These are phyloP conservation scores for Mormoops blainvillei DNA, from an alignment of 2,113 vertebrate species.

Conservation along the genomic window DNA sequence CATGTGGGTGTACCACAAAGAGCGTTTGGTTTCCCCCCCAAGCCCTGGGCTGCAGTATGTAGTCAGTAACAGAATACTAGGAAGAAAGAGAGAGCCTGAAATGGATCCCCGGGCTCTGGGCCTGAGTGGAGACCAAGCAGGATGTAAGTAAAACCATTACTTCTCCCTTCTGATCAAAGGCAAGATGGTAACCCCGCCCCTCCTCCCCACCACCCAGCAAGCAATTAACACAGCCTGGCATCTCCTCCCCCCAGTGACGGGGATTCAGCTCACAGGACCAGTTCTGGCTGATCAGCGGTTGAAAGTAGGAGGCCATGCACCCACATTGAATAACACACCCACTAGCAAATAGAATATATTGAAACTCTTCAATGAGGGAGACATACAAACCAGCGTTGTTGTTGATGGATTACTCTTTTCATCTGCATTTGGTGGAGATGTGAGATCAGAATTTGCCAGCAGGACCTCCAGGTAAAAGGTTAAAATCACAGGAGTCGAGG, in stretches of 20 bases:
- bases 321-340: not conserved
- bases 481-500: not conserved
- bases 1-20: slow-evolving; percentile 79
- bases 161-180: slow-evolving; percentile 84
- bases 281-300: not conserved
- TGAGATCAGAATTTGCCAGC: slow-evolving; percentile 26
- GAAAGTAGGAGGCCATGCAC: not conserved
- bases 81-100: slow-evolving; percentile 82
- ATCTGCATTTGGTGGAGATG: not conserved
- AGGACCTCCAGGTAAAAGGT: not conserved
- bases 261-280: not conserved
- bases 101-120: slow-evolving; percentile 81
- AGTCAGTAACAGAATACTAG: slow-evolving; percentile 81
- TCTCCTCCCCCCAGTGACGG: slow-evolving; percentile 43
- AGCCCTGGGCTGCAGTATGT: slow-evolving; percentile 76
- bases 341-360: not conserved
- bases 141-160: slow-evolving; percentile 83
- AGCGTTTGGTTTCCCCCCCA: slow-evolving; percentile 74
- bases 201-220: slow-evolving; percentile 78
- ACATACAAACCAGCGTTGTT: not conserved
- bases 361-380: not conserved
- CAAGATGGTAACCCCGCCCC: slow-evolving; percentile 53
- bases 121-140: slow-evolving; percentile 78
- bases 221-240: slow-evolving; percentile 77
- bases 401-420: not conserved